Evolutionary conservation across 2,888 invertebrate genomes (phyloP), one percentile per base, ranked within the genome.

Genomic region (Eupithecia insigniata): DNA sequence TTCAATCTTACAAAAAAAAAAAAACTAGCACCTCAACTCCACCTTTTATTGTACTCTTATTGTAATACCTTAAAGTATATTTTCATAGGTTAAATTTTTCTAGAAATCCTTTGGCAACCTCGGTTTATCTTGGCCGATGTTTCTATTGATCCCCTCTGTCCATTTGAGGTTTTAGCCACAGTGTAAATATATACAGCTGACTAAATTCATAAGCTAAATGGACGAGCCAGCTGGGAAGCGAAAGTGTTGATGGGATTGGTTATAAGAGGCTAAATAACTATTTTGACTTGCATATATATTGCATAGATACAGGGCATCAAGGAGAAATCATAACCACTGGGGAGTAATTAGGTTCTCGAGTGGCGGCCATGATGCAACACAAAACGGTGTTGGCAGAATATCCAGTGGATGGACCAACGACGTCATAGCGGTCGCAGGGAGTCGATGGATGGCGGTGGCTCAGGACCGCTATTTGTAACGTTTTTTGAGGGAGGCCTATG

Each of bases 131-230:
- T 80, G 76, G 77, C 76, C 81, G 78, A 83, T 84, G 81, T 84
- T 83, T 79, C 81, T 83, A 83, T 81, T 81, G 82, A 83, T 82
- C 82, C 83, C 79, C 79, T 80, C 78, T 79, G 73, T 78, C 77
- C 74, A 76, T 78, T 79, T 64, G 71, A 64, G 72, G 75, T 71
- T 73, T 78, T 71, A 60, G 69, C 2, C 74, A 71, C 46, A 71
- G 69, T 10, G 26, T 28, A 39, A 28, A 32, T 28, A 32, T 16
- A 61, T 14, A 69, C 22, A 51, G 67, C 36, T 71, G n/a, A 60
- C 28, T 55, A 22, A 26, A 36, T 30, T 30, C 30, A 30, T 4
- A 2, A 30, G 30, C 30, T 30, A 4, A 12, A 16, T 1, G 39
- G 0, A 5, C 10, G 36, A 18, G 1, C 43, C 16, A 43, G 18